Evolutionary conservation across 2,888 invertebrate genomes (phyloP).

Genomic region (Drosophila ezoana): DNA sequence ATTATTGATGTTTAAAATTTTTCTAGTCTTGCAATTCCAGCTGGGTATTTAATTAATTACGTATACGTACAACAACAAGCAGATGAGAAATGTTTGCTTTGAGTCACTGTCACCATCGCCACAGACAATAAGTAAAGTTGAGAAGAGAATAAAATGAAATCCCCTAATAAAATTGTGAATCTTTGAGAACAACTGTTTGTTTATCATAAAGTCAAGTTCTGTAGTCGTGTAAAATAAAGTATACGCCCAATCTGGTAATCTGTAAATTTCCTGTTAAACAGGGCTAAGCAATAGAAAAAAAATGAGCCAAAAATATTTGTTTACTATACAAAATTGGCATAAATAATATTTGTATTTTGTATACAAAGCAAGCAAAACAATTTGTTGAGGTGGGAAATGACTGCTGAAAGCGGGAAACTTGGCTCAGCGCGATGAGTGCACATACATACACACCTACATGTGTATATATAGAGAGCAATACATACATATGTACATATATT

Average conservation of each 20-base stretch:
- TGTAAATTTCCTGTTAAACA: constrained; percentile 15
- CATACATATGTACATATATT: constrained; percentile 1
- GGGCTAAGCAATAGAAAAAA: constrained; percentile 4
- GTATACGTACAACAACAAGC: constrained; percentile 8
- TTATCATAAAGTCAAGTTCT: constrained; percentile 5
- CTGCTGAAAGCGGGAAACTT: constrained; percentile 25
- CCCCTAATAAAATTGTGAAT: not conserved
- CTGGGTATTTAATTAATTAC: constrained; percentile 7
- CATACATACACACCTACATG: not conserved
- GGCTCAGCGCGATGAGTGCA: constrained; percentile 27
- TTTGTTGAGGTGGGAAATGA: constrained; percentile 1
- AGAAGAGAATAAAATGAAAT: not conserved
- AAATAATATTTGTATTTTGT: constrained; percentile 17
- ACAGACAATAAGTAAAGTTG: too few relatives aligned
- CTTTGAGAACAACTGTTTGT: not conserved
- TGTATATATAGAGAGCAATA: not conserved
- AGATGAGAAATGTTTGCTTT: constrained; percentile 6
- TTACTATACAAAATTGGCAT: constrained; percentile 45
- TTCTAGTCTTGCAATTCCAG: not conserved
- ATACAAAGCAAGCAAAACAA: constrained; percentile 12
- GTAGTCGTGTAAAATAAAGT: constrained; percentile 8
- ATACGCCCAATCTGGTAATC: constrained; percentile 3
- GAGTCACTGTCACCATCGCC: constrained; percentile 20
- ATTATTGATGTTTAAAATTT: not conserved
- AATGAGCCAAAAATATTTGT: constrained; percentile 45